A percentile compares a stretch with the other conserved stretches of the same genome.
These are phyloP conservation scores for Octodon degus DNA, from an alignment of 2,113 vertebrate species.

Conservation along the genomic window DNA sequence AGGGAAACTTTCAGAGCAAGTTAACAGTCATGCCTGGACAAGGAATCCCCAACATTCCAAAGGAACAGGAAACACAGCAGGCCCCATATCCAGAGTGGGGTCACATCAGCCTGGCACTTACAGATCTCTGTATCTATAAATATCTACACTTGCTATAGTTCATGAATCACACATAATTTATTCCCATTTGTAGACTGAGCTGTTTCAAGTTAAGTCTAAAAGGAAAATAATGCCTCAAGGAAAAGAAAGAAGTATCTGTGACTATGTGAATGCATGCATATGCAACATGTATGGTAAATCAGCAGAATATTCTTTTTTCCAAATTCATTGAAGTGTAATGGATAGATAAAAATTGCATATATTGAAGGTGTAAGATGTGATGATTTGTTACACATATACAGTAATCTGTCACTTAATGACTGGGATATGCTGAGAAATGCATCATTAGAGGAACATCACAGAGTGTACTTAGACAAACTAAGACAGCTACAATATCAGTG, in stretches of 20 bases:
- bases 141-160: fast-evolving
- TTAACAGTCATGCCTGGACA: too few species aligned
- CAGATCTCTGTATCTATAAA: not conserved
- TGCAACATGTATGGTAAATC: not conserved
- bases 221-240: not conserved
- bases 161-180: fast-evolving
- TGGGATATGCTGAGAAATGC: not conserved
- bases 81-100: too few species aligned
- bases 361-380: not conserved
- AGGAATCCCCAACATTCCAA: fast-evolving
- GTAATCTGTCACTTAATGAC: not conserved
- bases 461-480: not conserved
- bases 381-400: not conserved
- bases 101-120: fast-evolving
- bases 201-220: not conserved
- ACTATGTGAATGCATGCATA: not conserved
- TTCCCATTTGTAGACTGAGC: not conserved
- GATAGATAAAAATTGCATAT: not conserved
- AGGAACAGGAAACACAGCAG: too few species aligned
- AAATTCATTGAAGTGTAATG: not conserved
- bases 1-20: not conserved
- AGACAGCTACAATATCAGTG: not conserved
- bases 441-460: not conserved
- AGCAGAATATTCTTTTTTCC: not conserved
- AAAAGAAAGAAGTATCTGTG: not conserved